A percentile compares a stretch with the other conserved stretches of the same genome.
phyloP scores from a whole-genome alignment of 1,140 invertebrate genomes.

The Heterodera schachtii region DNA sequence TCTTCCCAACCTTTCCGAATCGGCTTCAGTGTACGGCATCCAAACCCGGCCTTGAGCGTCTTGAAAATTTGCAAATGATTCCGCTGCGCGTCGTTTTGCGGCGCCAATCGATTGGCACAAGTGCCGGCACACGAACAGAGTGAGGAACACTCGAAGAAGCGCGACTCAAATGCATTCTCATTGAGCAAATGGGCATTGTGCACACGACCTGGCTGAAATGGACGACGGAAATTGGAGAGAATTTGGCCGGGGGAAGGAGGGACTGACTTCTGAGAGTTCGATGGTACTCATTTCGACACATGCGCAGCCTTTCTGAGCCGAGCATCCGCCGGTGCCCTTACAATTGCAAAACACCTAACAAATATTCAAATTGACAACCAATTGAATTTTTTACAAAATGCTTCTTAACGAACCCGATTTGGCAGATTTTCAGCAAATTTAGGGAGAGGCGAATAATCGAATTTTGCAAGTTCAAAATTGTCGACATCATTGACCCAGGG shows the following conservation, averaged over 20 bases:
- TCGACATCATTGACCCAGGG: neutral
- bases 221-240: neutral
- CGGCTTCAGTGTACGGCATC: constrained; percentile 8
- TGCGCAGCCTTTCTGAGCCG: constrained; percentile 8
- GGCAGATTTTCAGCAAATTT: constrained; percentile 5
- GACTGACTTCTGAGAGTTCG: neutral
- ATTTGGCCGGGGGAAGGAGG: no score
- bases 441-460: neutral
- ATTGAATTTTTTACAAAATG: neutral
- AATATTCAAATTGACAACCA: neutral
- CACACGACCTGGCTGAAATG: constrained; percentile 10
- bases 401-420: neutral
- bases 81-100: neutral
- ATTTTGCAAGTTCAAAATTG: neutral
- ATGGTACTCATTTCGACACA: constrained; percentile 23
- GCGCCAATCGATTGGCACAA: constrained; percentile 1
- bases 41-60: neutral
- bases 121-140: constrained; percentile 9
- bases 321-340: constrained; percentile 1
- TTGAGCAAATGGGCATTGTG: constrained; percentile 6
- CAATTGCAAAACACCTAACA: constrained; percentile 17
- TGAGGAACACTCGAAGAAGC: constrained; percentile 8
- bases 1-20: constrained; percentile 14
- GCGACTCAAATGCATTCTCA: constrained; percentile 25
- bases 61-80: constrained; percentile 18